Conservation (phyloP, 2,113 vertebrate genomes). For the Tenebrosternarchus preto region DNA sequence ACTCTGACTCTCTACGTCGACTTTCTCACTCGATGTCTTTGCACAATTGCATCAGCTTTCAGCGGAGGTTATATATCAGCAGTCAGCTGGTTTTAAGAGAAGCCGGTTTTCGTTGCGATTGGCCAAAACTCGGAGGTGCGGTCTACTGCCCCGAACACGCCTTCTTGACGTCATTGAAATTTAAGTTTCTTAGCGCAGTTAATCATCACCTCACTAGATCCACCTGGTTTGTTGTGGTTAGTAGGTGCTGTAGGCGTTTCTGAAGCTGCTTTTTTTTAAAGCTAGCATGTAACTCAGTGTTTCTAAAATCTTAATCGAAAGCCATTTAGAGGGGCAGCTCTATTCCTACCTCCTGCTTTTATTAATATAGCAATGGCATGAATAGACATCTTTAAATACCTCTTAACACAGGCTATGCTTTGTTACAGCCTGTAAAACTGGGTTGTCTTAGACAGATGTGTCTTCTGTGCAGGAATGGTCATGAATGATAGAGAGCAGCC, state of each 20-base stretch:
- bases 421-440: neutral
- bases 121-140: slow-evolving; percentile 73
- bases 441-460: neutral
- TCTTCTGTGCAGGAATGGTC: neutral
- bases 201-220: neutral
- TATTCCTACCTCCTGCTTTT: too few species aligned
- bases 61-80: slow-evolving; percentile 59
- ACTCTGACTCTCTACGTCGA: neutral
- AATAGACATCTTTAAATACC: too few species aligned
- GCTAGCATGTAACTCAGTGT: too few species aligned
- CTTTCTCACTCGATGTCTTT: neutral
- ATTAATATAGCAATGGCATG: too few species aligned
- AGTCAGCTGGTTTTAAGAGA: slow-evolving; percentile 58
- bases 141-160: slow-evolving; percentile 57
- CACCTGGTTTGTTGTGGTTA: too few species aligned
- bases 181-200: neutral
- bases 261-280: too few species aligned
- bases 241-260: too few species aligned
- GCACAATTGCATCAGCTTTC: slow-evolving; percentile 74
- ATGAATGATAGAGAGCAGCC: neutral
- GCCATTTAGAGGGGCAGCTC: too few species aligned
- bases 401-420: too few species aligned
- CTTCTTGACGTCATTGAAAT: slow-evolving; percentile 50
- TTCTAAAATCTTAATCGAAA: too few species aligned
- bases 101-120: slow-evolving; percentile 71